Base-by-base conservation (phyloP, 2,797 vertebrate species). In the Taeniopygia guttata region DNA sequence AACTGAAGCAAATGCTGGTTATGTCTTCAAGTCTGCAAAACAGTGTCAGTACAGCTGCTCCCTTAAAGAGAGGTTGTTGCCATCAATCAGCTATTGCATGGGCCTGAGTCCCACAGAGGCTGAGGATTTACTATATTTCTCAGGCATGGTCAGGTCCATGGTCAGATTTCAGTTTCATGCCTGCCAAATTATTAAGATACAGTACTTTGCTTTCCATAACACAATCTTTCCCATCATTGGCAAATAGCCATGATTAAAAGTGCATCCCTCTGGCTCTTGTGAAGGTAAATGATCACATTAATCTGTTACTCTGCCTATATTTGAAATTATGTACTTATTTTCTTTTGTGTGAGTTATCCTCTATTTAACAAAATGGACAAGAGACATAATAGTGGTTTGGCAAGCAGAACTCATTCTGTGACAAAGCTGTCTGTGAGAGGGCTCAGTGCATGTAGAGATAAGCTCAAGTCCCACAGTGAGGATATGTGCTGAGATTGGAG, bases 401-500 rank as follows among this genome's bases (percentile, higher is more conserved):
- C 89, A 67, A 88, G 43, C 55, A 93, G 78, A 95, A 95, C 84
- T 72, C 77, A 59, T 62, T 55, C 73, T 72, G 19, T 49, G 87
- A 55, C 83, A 90, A 84, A 91, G 8, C 64, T 68, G n/a, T 56
- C 75, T 80, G 0, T 64, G 87, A 83, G 58, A 87, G 77, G 62
- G 25, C 59, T 95, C 67, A 63, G 46, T 62, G 36, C 70, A 27
- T 29, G 55, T 32, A 83, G 87, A 93, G 81, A 89, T 84, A 93
- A 96, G 17, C 63, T 91, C 78, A 56, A 94, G 83, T 92, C 64
- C 60, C 55, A 84, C 77, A 59, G 45, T 26, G 81, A 93, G 89
- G 87, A 83, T 94, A 74, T 94, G 86, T 91, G 91, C 86, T 94
- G 84, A 96, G 72, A 74, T 14, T 81, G 72, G 69, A 84, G 85